These are phyloP conservation scores for Stratiomys singularior DNA, from an alignment of 2,888 invertebrate species.

Conservation along the genomic window DNA sequence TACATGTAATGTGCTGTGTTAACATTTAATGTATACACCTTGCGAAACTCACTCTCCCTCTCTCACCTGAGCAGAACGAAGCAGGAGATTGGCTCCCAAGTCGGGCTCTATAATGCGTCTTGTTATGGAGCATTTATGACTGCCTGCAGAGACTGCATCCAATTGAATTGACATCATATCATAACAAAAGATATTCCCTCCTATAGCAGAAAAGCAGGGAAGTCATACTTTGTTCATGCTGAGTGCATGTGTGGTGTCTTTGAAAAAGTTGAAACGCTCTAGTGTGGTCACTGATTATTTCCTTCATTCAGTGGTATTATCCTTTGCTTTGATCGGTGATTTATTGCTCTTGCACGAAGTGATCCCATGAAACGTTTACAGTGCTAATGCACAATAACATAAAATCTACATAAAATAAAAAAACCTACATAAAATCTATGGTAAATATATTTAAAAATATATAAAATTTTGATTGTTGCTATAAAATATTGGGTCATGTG, in stretches of 20 bases:
- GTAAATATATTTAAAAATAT: too few relatives aligned
- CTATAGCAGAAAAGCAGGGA: neutral
- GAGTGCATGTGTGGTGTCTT: neutral
- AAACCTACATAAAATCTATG: too few relatives aligned
- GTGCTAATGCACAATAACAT: too few relatives aligned
- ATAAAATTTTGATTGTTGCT: too few relatives aligned
- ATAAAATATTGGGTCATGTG: too few relatives aligned
- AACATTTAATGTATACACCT: too few relatives aligned
- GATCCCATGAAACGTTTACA: too few relatives aligned
- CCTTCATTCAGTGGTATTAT: too few relatives aligned
- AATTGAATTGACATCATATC: conserved; percentile 4
- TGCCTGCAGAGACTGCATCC: conserved; percentile 8
- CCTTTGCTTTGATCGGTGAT: too few relatives aligned
- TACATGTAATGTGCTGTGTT: too few relatives aligned
- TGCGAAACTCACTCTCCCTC: neutral
- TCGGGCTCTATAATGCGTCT: conserved; percentile 28
- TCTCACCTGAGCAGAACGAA: neutral
- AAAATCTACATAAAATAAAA: too few relatives aligned
- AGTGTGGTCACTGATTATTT: neutral
- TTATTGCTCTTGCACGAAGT: too few relatives aligned
- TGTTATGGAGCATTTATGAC: conserved; percentile 32
- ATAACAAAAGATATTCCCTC: conserved; percentile 3
- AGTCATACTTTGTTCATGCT: neutral
- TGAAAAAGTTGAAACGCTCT: neutral
- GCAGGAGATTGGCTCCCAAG: neutral